Conservation (phyloP, 2,888 invertebrate species). For the Amphipoea oculea region DNA sequence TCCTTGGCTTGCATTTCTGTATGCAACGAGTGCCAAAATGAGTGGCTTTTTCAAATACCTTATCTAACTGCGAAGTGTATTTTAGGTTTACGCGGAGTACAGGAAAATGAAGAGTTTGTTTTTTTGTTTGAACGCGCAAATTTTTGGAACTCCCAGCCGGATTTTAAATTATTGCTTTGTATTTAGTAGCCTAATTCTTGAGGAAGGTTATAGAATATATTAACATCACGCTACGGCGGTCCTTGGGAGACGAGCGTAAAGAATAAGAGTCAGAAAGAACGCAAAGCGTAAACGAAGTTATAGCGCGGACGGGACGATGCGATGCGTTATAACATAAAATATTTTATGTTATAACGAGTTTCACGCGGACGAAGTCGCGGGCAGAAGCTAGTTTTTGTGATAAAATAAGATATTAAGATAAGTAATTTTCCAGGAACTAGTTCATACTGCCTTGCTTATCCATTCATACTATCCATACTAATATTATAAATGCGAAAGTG, state of each 20-base stretch:
- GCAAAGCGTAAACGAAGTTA: no score
- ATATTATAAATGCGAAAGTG: no score
- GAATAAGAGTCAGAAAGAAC: not conserved
- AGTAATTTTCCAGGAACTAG: not conserved
- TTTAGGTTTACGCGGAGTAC: not conserved
- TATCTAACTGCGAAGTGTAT: not conserved
- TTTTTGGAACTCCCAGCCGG: not conserved
- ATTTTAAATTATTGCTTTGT: not conserved
- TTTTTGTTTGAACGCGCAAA: not conserved
- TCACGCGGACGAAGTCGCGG: no score
- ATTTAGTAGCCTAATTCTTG: not conserved
- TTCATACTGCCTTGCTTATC: not conserved
- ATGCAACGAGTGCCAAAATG: conserved; percentile 18
- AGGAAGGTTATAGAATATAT: not conserved
- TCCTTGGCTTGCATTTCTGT: conserved; percentile 27
- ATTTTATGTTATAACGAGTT: no score
- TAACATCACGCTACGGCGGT: not conserved
- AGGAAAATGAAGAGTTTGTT: no score
- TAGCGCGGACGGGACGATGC: not conserved
- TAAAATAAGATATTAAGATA: no score
- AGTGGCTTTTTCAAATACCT: not conserved
- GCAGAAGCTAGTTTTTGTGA: no score
- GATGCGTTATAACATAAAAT: no score
- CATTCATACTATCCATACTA: no score
- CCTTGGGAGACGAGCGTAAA: not conserved